Conservation (phyloP, 1,140 invertebrate genomes). For the Drosophila serrata region DNA sequence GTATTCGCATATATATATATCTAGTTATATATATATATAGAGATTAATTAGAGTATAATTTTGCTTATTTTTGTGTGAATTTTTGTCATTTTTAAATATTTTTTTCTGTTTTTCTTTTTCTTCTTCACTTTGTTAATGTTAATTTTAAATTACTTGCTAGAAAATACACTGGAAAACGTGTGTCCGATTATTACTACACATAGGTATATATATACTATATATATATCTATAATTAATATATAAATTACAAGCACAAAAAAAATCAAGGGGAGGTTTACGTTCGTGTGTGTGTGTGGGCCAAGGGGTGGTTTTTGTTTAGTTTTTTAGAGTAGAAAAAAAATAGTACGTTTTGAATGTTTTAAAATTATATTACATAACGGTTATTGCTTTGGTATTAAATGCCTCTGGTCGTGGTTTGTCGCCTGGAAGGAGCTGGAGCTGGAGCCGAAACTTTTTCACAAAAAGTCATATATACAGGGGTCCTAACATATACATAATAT, state of each 20-base stretch:
- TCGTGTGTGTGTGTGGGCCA: background rate
- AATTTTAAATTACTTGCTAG: slow-evolving; percentile 35
- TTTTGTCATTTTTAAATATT: slow-evolving; percentile 20
- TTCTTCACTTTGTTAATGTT: slow-evolving; percentile 1
- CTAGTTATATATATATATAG: slow-evolving; percentile 17
- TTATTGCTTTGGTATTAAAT: slow-evolving; percentile 84
- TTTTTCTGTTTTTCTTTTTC: slow-evolving; percentile 13
- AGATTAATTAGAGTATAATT: slow-evolving; percentile 57
- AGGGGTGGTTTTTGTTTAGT: slow-evolving; percentile 5
- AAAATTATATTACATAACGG: slow-evolving; percentile 84
- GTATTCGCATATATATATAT: slow-evolving; percentile 27
- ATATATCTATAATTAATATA: slow-evolving; percentile 14
- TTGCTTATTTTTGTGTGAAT: slow-evolving; percentile 55
- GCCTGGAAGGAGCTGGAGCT: slow-evolving; percentile 57
- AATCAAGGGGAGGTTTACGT: slow-evolving; percentile 14
- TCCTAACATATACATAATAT: background rate
- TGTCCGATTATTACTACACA: slow-evolving; percentile 43
- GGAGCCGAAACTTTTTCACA: slow-evolving; percentile 31
- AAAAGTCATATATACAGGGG: slow-evolving; percentile 64
- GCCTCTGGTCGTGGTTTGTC: slow-evolving; percentile 76
- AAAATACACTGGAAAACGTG: slow-evolving; percentile 81
- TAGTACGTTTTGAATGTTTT: slow-evolving; percentile 39
- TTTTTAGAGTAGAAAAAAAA: slow-evolving; percentile 43
- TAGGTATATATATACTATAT: slow-evolving; percentile 28
- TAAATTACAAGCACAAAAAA: slow-evolving; percentile 60